These are phyloP conservation scores for Dermatemys mawii DNA, from an alignment of 2,113 vertebrate species.

Conservation along the genomic window DNA sequence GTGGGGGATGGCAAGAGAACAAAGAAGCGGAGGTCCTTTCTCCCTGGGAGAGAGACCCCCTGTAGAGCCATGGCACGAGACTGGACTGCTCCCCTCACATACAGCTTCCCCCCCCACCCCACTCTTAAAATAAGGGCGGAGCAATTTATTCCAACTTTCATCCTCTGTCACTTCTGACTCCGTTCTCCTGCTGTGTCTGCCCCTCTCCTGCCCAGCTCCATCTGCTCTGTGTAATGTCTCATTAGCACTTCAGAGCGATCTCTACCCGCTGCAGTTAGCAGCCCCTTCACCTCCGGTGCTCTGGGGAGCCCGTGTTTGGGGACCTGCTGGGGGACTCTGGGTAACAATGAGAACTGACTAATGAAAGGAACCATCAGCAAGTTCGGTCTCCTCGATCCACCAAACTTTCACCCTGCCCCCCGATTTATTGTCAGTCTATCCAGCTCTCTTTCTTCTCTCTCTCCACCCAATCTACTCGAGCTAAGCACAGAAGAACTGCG, in stretches of 20 bases:
- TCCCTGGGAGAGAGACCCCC: background rate
- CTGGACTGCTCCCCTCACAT: background rate
- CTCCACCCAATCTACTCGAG: background rate
- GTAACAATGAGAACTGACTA: background rate
- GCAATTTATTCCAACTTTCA: too few relatives aligned
- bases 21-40: background rate
- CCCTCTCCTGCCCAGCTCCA: background rate
- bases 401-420: slow-evolving; percentile 32
- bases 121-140: background rate
- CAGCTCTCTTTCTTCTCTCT: slow-evolving; percentile 49
- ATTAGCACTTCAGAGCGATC: background rate
- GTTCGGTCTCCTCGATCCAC: background rate
- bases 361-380: background rate
- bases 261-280: background rate
- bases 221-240: background rate
- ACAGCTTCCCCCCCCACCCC: background rate
- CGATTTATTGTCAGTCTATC: slow-evolving; percentile 59
- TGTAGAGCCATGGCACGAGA: background rate
- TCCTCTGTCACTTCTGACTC: background rate
- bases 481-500: background rate
- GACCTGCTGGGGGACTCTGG: rapidly evolving
- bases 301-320: background rate
- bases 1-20: background rate
- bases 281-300: background rate
- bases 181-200: background rate